A percentile compares a stretch with the other conserved stretches of the same genome.
Evolutionary conservation across 2,113 vertebrate genomes (phyloP).

Genomic region (Balaeniceps rex): DNA sequence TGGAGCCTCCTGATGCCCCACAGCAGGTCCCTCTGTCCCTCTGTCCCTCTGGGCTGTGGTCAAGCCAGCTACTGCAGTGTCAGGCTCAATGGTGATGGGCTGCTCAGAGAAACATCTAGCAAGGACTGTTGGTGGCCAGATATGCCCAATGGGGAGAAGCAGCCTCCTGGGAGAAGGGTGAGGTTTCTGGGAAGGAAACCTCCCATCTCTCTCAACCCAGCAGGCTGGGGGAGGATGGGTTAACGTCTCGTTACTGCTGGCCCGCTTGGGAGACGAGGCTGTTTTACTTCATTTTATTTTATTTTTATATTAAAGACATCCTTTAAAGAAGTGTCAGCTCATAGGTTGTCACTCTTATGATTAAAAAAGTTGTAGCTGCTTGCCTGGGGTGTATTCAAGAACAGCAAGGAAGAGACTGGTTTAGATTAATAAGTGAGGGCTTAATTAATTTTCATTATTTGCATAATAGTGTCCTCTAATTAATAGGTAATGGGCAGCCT

Average conservation of each 20-base stretch:
- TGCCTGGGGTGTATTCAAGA: background rate
- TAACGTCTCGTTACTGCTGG: background rate
- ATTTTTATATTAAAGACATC: conserved; percentile 36
- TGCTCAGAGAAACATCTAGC: background rate
- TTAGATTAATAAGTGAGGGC: background rate
- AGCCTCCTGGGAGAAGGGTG: background rate
- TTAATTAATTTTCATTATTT: conserved; percentile 60
- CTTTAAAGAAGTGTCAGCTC: conserved; percentile 23
- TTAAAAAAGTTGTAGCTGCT: background rate
- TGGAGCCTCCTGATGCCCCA: background rate
- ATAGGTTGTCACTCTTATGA: background rate
- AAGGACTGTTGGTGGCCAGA: background rate
- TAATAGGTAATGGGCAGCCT: conserved; percentile 10
- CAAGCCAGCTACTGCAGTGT: background rate
- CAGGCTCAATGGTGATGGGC: background rate
- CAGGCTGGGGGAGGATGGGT: background rate
- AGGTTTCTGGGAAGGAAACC: background rate
- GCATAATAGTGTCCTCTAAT: background rate
- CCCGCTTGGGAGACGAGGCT: background rate
- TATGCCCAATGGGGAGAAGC: background rate
- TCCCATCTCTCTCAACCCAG: background rate
- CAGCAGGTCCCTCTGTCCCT: background rate
- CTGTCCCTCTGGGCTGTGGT: background rate
- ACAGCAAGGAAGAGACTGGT: background rate
- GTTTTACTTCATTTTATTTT: background rate